These are phyloP conservation scores for Sarcophaga bullata DNA, from an alignment of 1,140 invertebrate genomes.

Conservation along the genomic window DNA sequence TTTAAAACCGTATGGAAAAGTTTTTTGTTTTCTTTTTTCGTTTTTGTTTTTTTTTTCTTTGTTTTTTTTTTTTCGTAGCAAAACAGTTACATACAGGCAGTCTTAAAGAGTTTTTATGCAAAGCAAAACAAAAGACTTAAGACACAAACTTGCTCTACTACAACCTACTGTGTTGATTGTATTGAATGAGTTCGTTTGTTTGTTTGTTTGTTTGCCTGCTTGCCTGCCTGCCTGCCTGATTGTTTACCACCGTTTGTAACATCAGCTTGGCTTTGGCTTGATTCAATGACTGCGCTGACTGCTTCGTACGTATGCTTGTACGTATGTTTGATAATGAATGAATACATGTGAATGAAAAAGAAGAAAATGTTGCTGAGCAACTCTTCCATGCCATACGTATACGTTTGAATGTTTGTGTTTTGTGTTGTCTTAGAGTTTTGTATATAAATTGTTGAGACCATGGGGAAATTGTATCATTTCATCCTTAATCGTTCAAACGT, in stretches of 20 bases:
- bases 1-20: too few species aligned
- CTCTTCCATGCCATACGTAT: not conserved
- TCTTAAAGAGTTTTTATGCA: constrained; percentile 25
- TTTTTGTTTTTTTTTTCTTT: not conserved
- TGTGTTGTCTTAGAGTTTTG: constrained; percentile 40
- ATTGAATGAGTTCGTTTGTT: not conserved
- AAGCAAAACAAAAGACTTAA: constrained; percentile 63
- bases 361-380: not conserved
- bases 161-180: constrained; percentile 42
- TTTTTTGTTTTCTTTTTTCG: too few species aligned
- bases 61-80: not conserved
- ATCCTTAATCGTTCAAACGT: constrained; percentile 65
- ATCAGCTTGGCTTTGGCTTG: not conserved
- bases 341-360: not conserved
- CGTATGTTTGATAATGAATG: not conserved
- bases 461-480: constrained; percentile 66
- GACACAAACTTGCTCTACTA: constrained; percentile 64
- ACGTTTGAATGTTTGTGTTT: too few species aligned
- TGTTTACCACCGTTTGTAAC: constrained; percentile 2
- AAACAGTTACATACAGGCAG: not conserved
- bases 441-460: constrained; percentile 65
- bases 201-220: not conserved
- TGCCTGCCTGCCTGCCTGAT: not conserved
- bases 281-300: not conserved
- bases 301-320: not conserved